Conservation (phyloP, 2,113 vertebrate genomes). For the Aix galericulata region DNA sequence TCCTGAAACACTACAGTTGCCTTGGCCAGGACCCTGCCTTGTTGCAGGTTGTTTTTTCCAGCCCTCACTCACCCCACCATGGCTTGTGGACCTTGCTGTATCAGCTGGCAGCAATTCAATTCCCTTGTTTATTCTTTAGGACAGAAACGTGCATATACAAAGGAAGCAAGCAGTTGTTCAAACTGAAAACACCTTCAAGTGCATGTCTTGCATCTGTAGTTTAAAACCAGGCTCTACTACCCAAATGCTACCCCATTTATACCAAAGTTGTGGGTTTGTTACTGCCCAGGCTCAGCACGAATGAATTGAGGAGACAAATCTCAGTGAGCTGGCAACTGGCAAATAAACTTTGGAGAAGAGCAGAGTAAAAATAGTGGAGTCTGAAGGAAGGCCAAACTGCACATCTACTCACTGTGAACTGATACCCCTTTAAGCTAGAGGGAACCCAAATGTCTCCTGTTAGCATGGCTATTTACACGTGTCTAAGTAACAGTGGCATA, state of each 20-base stretch:
- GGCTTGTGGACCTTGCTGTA: not conserved
- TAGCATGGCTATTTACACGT: not conserved
- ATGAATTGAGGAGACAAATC: not conserved
- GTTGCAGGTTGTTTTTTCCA: not conserved
- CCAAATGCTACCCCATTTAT: not conserved
- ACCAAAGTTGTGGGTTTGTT: not conserved
- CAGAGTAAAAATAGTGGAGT: not conserved
- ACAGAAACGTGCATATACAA: not conserved
- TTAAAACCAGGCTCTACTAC: not conserved
- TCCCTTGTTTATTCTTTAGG: not conserved
- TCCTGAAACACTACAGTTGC: not conserved
- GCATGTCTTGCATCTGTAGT: accelerated
- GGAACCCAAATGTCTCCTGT: not conserved
- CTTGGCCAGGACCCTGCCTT: not conserved
- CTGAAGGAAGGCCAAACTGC: not conserved
- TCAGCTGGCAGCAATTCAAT: not conserved
- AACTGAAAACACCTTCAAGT: not conserved
- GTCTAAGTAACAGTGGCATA: not conserved
- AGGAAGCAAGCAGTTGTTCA: not conserved
- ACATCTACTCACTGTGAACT: not conserved
- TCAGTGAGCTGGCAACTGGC: accelerated
- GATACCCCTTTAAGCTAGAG: not conserved
- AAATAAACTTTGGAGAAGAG: not conserved
- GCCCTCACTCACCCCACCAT: too few relatives aligned
- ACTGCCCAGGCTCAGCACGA: not conserved